Percentiles rank a stretch among this genome's conserved stretches.
These are phyloP conservation scores for Yponomeuta sedellus DNA, from an alignment of 2,888 invertebrate genomes.

Conservation along the genomic window DNA sequence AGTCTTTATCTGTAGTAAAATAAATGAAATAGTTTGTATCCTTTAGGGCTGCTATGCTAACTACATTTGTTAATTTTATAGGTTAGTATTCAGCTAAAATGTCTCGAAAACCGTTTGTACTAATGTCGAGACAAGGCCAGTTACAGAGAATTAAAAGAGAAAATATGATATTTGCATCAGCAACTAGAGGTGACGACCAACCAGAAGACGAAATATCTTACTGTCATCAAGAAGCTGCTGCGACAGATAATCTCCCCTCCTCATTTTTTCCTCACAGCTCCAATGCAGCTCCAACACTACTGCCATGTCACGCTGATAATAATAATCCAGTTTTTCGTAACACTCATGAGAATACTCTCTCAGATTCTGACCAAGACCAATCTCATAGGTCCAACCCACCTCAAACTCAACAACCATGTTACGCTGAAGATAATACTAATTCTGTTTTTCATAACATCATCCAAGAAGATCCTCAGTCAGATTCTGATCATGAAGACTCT, in stretches of 20 bases:
- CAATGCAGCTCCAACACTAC: no score
- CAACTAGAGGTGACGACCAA: neutral
- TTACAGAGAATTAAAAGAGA: slow-evolving; percentile 8
- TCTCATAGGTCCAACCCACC: slow-evolving; percentile 9
- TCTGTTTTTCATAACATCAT: slow-evolving; percentile 14
- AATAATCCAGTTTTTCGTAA: no score
- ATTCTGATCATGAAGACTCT: slow-evolving; percentile 2
- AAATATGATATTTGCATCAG: neutral
- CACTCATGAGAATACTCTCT: slow-evolving; percentile 11
- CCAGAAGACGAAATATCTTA: neutral
- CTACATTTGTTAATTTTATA: slow-evolving; percentile 2
- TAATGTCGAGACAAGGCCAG: slow-evolving; percentile 5
- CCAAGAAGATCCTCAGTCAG: slow-evolving; percentile 10
- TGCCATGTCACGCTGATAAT: no score
- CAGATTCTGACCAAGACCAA: slow-evolving; percentile 13
- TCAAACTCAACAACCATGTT: slow-evolving; percentile 11
- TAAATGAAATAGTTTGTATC: no score
- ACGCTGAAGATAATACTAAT: slow-evolving; percentile 8
- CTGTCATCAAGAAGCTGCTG: neutral
- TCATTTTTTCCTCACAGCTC: no score
- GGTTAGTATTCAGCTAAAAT: neutral
- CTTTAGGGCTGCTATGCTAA: no score
- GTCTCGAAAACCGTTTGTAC: slow-evolving; percentile 3
- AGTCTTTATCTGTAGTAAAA: no score
- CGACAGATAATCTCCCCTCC: no score